Base-by-base conservation (phyloP, 2,888 invertebrate genomes). In the Aphelenchoides bicaudatus region DNA sequence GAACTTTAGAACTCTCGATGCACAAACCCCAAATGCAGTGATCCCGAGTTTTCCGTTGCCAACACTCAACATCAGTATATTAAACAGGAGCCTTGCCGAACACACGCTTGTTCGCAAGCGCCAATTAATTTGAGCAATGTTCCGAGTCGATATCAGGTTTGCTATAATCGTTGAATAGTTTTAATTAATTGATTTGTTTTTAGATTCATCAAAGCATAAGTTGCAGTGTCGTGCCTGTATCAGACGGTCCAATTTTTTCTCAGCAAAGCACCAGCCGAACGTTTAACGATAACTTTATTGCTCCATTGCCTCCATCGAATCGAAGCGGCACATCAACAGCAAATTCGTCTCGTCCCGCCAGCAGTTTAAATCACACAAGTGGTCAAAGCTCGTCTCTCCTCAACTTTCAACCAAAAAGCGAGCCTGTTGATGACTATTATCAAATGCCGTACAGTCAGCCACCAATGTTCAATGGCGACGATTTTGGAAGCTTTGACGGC, bases 151-250 rank as follows among this genome's bases (percentile, higher is more conserved):
- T 60, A 54, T 52, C 60, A 60, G 34, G 60, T 60, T 29, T 52
- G 13, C 2, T 2, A 23, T 1, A 31, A 13, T 6, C 21, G 10
- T 43, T 8, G 6, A 10, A 25, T 19, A 8, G 21, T 6, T 21
- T 25, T n/a, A n/a, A 43, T 49, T 16, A 49, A 58, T 10, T 16
- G 16, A 34, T 16, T 6, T 28, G 10, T 16, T 52, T 67, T 37
- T 37, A 63, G 63, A 63, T 63, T 27, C 66, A 63, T 30, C 63
- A 63, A 49, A 63, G 63, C 56, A 66, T 63, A 21, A 63, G 63
- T 39, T 63, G 63, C 55, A 61, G 60, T 28, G 65, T 63, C n/a
- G 54, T 63, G 31, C 63, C 63, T 19, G 39, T 57, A 16, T 13
- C 25, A 19, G 52, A 51, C 8, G 39, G 38, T 38, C 37, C 52